phyloP scores from a whole-genome alignment of 2,888 invertebrate species.

The Saturnia pavonia region DNA sequence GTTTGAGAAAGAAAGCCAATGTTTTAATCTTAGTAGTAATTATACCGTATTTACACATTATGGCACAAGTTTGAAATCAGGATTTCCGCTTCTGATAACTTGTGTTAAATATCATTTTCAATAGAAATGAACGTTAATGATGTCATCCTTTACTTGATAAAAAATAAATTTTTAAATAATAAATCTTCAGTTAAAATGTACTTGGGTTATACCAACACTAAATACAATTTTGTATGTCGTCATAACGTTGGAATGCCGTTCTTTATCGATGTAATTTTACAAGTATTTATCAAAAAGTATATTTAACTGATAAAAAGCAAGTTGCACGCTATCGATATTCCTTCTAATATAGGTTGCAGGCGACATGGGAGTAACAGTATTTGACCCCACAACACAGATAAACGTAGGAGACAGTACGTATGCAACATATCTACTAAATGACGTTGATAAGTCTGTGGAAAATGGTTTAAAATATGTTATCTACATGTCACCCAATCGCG shows the following conservation, averaged over 20 bases:
- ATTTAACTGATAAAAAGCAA: conserved; percentile 40
- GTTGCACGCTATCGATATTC: conserved; percentile 30
- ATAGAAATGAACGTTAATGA: conserved; percentile 9
- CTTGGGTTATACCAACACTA: not conserved
- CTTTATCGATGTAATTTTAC: conserved; percentile 41
- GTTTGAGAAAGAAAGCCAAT: not conserved
- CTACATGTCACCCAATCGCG: conserved; percentile 41
- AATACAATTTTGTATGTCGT: not conserved
- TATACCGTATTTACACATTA: not conserved
- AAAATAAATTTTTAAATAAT: not conserved
- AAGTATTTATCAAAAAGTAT: conserved; percentile 41
- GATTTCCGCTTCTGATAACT: conserved; percentile 28
- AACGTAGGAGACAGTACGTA: not conserved
- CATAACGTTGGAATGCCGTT: conserved; percentile 15
- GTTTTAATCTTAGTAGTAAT: not conserved
- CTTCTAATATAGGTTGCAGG: conserved; percentile 29
- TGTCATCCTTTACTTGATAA: not conserved
- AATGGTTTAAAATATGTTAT: conserved; percentile 37
- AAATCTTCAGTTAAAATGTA: not conserved
- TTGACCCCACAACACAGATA: conserved; percentile 22
- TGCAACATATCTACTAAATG: conserved; percentile 5
- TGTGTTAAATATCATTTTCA: conserved; percentile 15
- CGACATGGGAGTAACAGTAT: conserved; percentile 18
- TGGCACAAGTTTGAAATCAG: conserved; percentile 19
- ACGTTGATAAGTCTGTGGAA: conserved; percentile 23